phyloP scores from a whole-genome alignment of 2,113 vertebrate species.

The Semnornis frantzii region DNA sequence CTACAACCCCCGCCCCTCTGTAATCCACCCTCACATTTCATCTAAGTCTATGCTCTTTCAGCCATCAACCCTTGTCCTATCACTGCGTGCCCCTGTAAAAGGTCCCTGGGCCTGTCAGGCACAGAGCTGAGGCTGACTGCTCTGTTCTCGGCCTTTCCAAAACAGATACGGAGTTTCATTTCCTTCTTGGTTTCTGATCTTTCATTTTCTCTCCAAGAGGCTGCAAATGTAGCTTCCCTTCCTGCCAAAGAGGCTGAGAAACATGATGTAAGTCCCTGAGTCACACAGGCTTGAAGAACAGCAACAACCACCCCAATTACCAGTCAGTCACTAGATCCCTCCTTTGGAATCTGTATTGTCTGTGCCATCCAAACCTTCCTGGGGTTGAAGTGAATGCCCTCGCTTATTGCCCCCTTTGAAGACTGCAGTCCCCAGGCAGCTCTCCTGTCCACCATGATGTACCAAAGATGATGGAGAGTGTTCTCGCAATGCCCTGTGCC shows the following conservation, averaged over 20 bases:
- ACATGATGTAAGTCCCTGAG: not conserved
- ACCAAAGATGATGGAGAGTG: no score
- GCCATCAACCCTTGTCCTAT: not conserved
- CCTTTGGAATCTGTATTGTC: not conserved
- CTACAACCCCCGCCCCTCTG: no score
- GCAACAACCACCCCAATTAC: no score
- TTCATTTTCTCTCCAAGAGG: not conserved
- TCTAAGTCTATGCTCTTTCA: not conserved
- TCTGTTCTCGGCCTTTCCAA: not conserved
- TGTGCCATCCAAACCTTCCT: not conserved
- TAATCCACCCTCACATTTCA: not conserved
- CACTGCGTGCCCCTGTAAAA: not conserved
- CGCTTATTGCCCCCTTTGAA: no score
- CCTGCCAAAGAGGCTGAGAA: not conserved
- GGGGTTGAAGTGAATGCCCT: rapidly evolving
- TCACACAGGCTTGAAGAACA: not conserved
- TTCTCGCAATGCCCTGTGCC: no score
- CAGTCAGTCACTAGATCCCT: not conserved
- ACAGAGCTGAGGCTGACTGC: not conserved
- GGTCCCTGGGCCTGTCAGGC: not conserved
- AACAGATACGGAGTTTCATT: not conserved
- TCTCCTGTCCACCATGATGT: no score
- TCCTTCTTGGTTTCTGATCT: not conserved
- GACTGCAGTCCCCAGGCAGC: no score
- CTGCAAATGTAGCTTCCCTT: not conserved